phyloP scores from a whole-genome alignment of 2,888 invertebrate genomes.

The Macrophya alboannulata region DNA sequence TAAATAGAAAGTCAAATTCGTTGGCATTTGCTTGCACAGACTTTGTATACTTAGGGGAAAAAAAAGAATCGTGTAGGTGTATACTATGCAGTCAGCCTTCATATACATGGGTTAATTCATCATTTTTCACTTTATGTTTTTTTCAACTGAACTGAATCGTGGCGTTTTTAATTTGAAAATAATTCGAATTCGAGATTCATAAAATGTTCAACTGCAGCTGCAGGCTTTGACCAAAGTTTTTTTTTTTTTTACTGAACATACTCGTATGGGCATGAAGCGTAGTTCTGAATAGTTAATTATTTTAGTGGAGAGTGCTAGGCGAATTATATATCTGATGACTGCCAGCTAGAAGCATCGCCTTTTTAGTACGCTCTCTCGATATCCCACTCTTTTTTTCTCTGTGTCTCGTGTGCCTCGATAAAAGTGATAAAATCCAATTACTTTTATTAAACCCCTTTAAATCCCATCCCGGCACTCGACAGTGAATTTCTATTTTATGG shows the following conservation, averaged over 20 bases:
- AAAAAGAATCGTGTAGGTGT: neutral
- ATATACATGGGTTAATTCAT: neutral
- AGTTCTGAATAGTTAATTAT: conserved; percentile 19
- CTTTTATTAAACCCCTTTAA: conserved; percentile 47
- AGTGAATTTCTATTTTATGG: conserved; percentile 53
- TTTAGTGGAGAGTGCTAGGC: neutral
- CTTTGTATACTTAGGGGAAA: neutral
- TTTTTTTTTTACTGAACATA: neutral
- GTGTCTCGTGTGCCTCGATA: conserved; percentile 26
- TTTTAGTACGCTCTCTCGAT: neutral
- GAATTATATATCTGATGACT: neutral
- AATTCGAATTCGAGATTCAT: neutral
- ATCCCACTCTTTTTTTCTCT: neutral
- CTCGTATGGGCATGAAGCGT: neutral
- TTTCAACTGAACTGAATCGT: neutral
- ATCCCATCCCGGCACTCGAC: conserved; percentile 37
- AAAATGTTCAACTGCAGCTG: neutral
- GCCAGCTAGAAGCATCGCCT: conserved; percentile 5
- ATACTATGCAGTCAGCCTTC: neutral
- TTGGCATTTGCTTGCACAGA: neutral
- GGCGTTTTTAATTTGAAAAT: neutral
- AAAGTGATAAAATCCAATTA: conserved; percentile 55
- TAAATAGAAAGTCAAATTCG: conserved; percentile 11
- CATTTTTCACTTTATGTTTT: neutral
- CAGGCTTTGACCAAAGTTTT: neutral